phyloP scores from a whole-genome alignment of 1,140 invertebrate genomes.

The Achatina immaculata region DNA sequence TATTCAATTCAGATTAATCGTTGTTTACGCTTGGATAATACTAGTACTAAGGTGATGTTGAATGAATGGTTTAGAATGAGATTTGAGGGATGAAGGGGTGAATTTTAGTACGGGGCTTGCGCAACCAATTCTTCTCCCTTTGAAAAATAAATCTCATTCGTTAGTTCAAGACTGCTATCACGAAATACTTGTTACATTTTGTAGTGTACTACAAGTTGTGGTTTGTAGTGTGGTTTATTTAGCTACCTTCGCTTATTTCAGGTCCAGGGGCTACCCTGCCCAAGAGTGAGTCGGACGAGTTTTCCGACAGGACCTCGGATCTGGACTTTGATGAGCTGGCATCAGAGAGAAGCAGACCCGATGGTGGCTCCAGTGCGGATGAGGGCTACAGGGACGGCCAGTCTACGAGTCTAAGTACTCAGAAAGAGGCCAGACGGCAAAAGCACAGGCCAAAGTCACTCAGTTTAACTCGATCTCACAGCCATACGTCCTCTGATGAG shows the following conservation, averaged over 20 bases:
- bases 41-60: too few species aligned
- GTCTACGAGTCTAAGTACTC: conserved; percentile 1
- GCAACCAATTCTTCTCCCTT: too few species aligned
- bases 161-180: too few species aligned
- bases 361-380: conserved; percentile 49
- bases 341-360: conserved; percentile 70
- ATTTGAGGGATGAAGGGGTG: too few species aligned
- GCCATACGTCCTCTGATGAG: conserved; percentile 65
- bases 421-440: conserved; percentile 35
- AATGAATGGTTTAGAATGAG: too few species aligned
- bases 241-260: conserved; percentile 29
- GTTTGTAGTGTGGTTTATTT: too few species aligned
- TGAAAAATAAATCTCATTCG: too few species aligned
- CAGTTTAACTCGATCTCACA: conserved; percentile 60
- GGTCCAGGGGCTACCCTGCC: conserved; percentile 46
- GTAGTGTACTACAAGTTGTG: too few species aligned
- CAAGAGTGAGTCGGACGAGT: conserved; percentile 52
- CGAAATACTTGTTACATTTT: too few species aligned
- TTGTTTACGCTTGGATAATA: too few species aligned
- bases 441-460: conserved; percentile 64
- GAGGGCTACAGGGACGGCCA: conserved; percentile 44
- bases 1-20: too few species aligned
- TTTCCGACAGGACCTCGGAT: conserved; percentile 49
- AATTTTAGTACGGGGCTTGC: too few species aligned
- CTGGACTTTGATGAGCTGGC: conserved; percentile 47